A percentile compares a stretch with the other conserved stretches of the same genome.
Conservation (phyloP, 2,888 invertebrate genomes). For the Entomobrya proxima region DNA sequence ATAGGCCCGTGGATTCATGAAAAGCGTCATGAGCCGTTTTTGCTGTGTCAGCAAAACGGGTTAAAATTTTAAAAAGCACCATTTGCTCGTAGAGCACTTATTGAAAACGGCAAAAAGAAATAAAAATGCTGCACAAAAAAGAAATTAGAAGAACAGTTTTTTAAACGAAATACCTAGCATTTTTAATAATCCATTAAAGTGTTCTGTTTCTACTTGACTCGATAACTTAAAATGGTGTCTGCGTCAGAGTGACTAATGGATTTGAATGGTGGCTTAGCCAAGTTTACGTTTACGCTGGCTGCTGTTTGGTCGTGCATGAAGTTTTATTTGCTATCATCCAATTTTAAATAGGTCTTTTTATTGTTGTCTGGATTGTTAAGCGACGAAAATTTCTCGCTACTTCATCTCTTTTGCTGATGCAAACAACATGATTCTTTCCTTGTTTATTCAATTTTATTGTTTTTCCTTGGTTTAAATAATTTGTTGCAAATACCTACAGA, state of each 20-base stretch:
- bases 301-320: conserved; percentile 12
- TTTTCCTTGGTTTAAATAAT: no score
- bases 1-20: not conserved
- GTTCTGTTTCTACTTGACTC: not conserved
- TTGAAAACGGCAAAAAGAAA: not conserved
- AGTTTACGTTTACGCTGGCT: no score
- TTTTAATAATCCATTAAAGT: conserved; percentile 28
- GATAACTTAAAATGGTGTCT: no score
- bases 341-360: not conserved
- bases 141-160: not conserved
- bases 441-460: not conserved
- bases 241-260: no score
- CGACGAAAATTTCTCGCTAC: not conserved
- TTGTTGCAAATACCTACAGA: no score
- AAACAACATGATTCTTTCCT: not conserved
- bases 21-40: not conserved
- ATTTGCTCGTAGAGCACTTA: not conserved
- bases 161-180: not conserved
- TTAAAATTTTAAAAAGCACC: not conserved
- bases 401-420: not conserved
- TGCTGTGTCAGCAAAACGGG: not conserved
- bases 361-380: conserved; percentile 16
- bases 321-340: not conserved
- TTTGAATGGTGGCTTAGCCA: no score
- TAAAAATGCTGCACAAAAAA: not conserved